Base-by-base conservation (phyloP, 2,888 invertebrate genomes). In the Penaeus monodon region DNA sequence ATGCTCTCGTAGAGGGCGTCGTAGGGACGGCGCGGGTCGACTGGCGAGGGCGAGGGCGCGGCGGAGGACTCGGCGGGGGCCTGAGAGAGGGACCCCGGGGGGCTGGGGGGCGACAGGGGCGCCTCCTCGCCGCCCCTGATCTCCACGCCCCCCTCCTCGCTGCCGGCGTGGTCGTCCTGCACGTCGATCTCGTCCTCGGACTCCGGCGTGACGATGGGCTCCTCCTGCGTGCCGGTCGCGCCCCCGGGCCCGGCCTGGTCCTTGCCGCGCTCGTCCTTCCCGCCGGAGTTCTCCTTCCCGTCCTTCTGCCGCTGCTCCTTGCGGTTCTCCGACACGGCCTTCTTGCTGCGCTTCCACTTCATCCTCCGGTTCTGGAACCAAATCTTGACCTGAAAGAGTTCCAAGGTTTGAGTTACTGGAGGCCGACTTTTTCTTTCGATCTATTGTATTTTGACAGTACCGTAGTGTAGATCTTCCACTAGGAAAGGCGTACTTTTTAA, bases 341-440 rank as follows among this genome's bases (percentile, higher is more conserved):
- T 98, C 94, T 98, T 98, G 91, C 98, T 98, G 22, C 99, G 94
- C 92, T 99, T 99, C 98, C 98, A 98, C 92, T 99, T 99, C 99
- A 99, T 99, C 91, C 99, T 95, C 77, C 99, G 94, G 93, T 99
- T 99, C 94, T 99, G 99, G 93, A 99, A 99, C 99, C 98, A 98
- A 91, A 98, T 98, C 94, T 98, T 98, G 90, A 98, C 98, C 97
- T 98, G 94, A 91, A 92, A 79, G 86, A 85, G 24, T 27, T 68
- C 20, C 24, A 79, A 27, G 7, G 20, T 17, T 74, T 27, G 4
- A 20, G 57, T 57, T 17, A 57, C 10, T 57, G 57, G 57, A 57
- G 57, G 44, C 44, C 44, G 44, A 8, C 44, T 44, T 0, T 44
- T 44, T 44, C 44, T 10, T 8, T 10, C 10, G 44, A 8, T 44